These are phyloP conservation scores for Cyrtonyx montezumae DNA, from an alignment of 2,113 vertebrate species.

Conservation along the genomic window DNA sequence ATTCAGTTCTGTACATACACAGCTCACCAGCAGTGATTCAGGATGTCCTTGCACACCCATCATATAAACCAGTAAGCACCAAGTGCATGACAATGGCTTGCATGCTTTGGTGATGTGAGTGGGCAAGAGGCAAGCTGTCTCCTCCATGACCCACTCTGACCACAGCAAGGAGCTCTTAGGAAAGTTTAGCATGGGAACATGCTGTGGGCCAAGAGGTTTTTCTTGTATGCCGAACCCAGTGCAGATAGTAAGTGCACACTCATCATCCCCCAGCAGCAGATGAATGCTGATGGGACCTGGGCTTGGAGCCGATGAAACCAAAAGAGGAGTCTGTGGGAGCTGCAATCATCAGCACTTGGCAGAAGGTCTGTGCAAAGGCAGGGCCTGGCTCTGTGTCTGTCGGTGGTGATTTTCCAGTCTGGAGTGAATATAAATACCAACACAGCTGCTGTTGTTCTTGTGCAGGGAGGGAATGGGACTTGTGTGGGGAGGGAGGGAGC, in stretches of 20 bases:
- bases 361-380: neutral
- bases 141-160: neutral
- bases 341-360: neutral
- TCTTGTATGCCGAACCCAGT: neutral
- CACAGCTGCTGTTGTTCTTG: slow-evolving; percentile 13
- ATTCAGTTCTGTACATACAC: neutral
- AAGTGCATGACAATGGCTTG: neutral
- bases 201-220: neutral
- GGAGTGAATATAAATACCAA: slow-evolving; percentile 21
- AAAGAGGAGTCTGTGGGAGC: neutral
- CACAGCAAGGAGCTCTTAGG: neutral
- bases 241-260: neutral
- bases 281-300: neutral
- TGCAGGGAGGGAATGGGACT: neutral
- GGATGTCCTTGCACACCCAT: neutral
- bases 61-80: neutral
- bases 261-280: neutral
- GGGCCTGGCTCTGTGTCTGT: neutral
- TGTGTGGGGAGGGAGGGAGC: accelerated
- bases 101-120: neutral
- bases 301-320: neutral
- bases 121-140: neutral
- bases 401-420: neutral
- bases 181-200: neutral
- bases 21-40: neutral